Evolutionary conservation across 2,888 invertebrate genomes (phyloP).

Genomic region (Criorhina ranunculi): DNA sequence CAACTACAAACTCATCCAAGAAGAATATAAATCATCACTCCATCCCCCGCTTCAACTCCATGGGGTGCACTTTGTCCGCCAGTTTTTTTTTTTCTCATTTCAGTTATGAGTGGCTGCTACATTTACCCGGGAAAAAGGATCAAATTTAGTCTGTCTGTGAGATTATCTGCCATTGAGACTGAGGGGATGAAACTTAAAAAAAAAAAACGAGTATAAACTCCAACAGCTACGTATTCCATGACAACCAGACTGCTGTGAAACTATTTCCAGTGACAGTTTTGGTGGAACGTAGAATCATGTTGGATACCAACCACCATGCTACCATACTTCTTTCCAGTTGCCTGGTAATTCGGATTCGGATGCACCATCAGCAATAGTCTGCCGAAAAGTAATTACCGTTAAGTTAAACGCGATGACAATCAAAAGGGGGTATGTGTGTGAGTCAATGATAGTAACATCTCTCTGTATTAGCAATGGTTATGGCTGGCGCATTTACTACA

Average conservation of each 20-base stretch:
- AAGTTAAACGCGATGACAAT: constrained; percentile 53
- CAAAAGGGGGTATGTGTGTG: neutral
- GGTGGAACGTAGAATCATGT: neutral
- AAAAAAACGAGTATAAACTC: neutral
- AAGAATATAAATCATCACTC: constrained; percentile 60
- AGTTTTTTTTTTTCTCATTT: constrained; percentile 38
- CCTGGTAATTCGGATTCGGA: constrained; percentile 27
- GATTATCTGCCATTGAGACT: constrained; percentile 66
- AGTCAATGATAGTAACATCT: constrained; percentile 52
- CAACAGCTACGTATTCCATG: constrained; percentile 36
- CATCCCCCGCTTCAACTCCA: constrained; percentile 30
- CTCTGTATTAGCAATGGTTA: neutral
- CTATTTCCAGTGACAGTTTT: constrained; percentile 11
- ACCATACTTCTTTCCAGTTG: constrained; percentile 6
- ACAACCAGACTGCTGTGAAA: constrained; percentile 37
- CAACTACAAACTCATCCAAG: constrained; percentile 2
- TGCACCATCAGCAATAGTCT: constrained; percentile 57
- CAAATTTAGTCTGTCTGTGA: constrained; percentile 58
- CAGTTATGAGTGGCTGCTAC: constrained; percentile 28
- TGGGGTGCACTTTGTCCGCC: constrained; percentile 53
- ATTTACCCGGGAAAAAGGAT: constrained; percentile 33
- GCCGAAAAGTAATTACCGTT: constrained; percentile 69
- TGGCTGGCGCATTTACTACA: constrained; percentile 7
- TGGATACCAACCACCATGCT: too few relatives aligned
- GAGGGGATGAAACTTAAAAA: constrained; percentile 47